Evolutionary conservation across 2,797 vertebrate genomes (phyloP).

Genomic region (Merluccius polli): DNA sequence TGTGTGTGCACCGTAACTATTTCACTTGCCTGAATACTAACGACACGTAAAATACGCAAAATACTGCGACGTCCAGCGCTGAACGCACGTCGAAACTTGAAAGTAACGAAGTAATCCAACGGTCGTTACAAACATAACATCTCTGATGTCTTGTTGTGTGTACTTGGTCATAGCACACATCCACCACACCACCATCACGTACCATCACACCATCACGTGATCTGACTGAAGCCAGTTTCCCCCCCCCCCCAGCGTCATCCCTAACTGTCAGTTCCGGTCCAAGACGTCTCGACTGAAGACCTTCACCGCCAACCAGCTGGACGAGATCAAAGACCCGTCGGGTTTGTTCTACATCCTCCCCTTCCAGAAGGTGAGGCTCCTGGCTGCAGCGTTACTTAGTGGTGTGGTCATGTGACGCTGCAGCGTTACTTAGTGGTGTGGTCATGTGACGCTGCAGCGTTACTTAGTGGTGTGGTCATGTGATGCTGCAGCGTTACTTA

Average conservation of each 20-base stretch:
- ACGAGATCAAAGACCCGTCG: constrained; percentile 97
- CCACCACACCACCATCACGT: not conserved
- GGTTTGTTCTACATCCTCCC: constrained; percentile 97
- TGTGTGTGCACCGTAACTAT: too few species aligned
- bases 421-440: too few species aligned
- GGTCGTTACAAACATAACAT: not conserved
- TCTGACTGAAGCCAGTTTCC: not conserved
- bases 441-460: not conserved
- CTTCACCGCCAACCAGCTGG: constrained; percentile 94
- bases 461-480: not conserved
- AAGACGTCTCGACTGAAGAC: constrained; percentile 97
- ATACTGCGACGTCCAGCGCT: too few species aligned
- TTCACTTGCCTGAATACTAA: too few species aligned
- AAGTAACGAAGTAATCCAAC: not conserved
- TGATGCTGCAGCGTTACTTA: not conserved
- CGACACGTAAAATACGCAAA: too few species aligned
- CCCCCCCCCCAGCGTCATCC: constrained; percentile 80
- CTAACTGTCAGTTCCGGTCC: constrained; percentile 96
- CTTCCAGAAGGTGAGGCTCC: constrained; percentile 87
- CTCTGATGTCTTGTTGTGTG: not conserved
- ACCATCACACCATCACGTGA: not conserved
- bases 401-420: too few species aligned
- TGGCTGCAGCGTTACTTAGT: not conserved
- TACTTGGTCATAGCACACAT: too few species aligned
- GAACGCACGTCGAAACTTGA: too few species aligned